Percentiles rank a stretch among this genome's conserved stretches.
Evolutionary conservation across 2,797 vertebrate species (phyloP).

Genomic region (Taeniopygia guttata): DNA sequence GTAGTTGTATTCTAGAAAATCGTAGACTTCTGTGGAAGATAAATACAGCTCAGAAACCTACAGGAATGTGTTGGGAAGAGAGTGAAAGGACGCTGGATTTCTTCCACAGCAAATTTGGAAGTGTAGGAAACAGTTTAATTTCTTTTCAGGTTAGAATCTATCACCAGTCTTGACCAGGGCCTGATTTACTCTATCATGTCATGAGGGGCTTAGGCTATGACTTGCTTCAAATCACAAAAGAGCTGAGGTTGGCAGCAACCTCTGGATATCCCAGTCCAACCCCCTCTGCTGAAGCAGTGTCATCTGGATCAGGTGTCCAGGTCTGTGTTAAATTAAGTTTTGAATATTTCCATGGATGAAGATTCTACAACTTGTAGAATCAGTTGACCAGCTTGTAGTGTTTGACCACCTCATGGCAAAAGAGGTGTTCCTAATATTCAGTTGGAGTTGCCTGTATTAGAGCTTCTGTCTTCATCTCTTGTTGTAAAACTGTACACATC

Average conservation of each 20-base stretch:
- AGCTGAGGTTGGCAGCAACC: background rate
- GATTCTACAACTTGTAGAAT: background rate
- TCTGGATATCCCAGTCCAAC: background rate
- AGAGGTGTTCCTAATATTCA: background rate
- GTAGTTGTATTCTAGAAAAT: background rate
- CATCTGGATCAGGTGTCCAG: background rate
- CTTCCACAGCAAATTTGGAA: background rate
- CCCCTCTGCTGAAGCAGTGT: background rate
- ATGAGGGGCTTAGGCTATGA: background rate
- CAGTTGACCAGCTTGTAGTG: background rate
- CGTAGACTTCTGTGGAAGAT: background rate
- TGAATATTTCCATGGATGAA: background rate
- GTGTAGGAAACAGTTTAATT: background rate
- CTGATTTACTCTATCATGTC: background rate
- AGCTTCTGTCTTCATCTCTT: background rate
- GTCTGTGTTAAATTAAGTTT: background rate
- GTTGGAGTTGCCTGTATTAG: background rate
- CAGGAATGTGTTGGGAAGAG: background rate
- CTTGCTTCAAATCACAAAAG: background rate
- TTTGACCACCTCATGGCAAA: background rate
- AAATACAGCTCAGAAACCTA: background rate
- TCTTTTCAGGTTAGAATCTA: background rate
- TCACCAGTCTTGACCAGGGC: background rate
- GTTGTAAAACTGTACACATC: background rate
- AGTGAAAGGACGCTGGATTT: background rate